Evolutionary conservation across 2,113 vertebrate species (phyloP).

Genomic region (Lophius piscatorius): DNA sequence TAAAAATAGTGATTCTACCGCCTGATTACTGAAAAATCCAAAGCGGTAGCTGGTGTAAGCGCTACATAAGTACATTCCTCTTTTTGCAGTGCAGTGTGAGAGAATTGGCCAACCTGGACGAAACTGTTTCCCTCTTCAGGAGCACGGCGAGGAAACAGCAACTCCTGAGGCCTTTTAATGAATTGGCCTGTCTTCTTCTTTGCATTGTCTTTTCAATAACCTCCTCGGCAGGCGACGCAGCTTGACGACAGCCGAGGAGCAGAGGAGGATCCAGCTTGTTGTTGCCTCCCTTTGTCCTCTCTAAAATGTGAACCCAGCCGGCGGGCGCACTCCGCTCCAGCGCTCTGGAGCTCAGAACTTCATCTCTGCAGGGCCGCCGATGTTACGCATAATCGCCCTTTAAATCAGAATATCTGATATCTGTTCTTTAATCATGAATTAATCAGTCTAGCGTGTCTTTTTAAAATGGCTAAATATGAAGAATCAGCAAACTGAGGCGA

Average conservation of each 20-base stretch:
- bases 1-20: no score
- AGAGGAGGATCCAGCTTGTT: slow-evolving; percentile 29
- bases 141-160: slow-evolving; percentile 59
- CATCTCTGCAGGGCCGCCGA: no score
- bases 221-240: slow-evolving; percentile 42
- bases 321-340: no score
- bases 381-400: no score
- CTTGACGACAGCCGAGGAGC: slow-evolving; percentile 33
- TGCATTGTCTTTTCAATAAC: slow-evolving; percentile 62
- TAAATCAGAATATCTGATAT: no score
- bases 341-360: no score
- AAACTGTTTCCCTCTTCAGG: slow-evolving; percentile 50
- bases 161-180: slow-evolving; percentile 67
- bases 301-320: no score
- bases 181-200: slow-evolving; percentile 58
- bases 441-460: slow-evolving; percentile 6
- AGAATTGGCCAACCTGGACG: slow-evolving; percentile 48
- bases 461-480: neutral
- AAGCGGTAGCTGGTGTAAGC: no score
- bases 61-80: no score
- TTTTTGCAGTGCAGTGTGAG: no score
- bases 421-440: slow-evolving; percentile 9
- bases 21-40: no score
- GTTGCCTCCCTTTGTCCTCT: slow-evolving; percentile 18
- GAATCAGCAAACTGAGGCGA: slow-evolving; percentile 4